Evolutionary conservation across 2,113 vertebrate species (phyloP).

Genomic region (Danionella cerebrum): DNA sequence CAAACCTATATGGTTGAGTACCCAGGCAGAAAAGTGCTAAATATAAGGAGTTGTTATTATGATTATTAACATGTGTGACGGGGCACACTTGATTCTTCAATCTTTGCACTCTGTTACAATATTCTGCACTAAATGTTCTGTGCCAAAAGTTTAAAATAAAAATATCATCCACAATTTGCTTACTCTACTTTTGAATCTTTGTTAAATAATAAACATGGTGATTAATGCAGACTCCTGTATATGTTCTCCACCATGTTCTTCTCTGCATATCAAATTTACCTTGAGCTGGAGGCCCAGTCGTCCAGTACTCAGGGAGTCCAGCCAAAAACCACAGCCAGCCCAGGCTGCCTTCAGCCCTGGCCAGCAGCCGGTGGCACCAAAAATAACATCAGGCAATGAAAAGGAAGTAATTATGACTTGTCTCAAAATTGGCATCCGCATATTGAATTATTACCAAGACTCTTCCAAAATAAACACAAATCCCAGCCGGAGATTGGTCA

Average conservation of each 20-base stretch:
- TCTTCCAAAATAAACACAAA: conserved; percentile 1
- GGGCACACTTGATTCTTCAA: no score
- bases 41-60: no score
- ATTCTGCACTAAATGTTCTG: no score
- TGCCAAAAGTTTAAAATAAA: no score
- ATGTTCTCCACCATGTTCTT: no score
- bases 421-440: conserved; percentile 16
- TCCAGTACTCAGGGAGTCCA: background rate
- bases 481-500: conserved; percentile 15
- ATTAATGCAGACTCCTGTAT: no score
- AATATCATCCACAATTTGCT: no score
- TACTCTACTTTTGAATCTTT: no score
- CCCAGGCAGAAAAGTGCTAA: no score
- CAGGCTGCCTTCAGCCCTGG: background rate
- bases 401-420: conserved; percentile 19
- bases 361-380: conserved; percentile 14
- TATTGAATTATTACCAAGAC: conserved; percentile 21
- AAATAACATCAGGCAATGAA: conserved; percentile 27
- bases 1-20: no score
- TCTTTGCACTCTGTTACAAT: no score
- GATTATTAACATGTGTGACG: no score
- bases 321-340: conserved; percentile 17
- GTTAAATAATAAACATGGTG: background rate
- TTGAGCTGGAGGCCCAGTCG: conserved; percentile 1
- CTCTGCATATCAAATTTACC: background rate